Base-by-base conservation (phyloP, 1,140 invertebrate species). In the Euborellia annulipes region DNA sequence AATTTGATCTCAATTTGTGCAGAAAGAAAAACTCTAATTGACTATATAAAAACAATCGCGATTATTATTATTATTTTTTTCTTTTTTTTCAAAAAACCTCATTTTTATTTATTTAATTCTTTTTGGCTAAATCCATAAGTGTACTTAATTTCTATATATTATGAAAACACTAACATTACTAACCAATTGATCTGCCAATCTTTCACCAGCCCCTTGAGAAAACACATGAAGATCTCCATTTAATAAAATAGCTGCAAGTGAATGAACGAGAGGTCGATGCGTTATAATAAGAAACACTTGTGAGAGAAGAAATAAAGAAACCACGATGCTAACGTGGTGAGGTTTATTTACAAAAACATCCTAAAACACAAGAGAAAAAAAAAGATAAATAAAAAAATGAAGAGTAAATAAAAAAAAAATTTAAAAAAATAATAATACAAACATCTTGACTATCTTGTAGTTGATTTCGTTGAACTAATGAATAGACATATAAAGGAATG, bases 241-340 rank as follows among this genome's bases (percentile, higher is more conserved):
- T 1, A 96, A 64, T 54, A 96, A 84, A 23, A 93, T 85, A 66
- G 85, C 81, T 21, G 89, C 87, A 45, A 97, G 60, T 1, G 83
- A 79, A 55, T 85, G 80, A 8, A 96, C 86, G 42, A 97, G 70
- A 2, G 90, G 87, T 7, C 76, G 73, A 59, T 95, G 85, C 1
- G 81, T 83, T 44, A 95, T 78, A 47, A 97, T 95, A 22, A 96
- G 67, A 67, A 95, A 96, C n/a, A 96, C 88, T 78, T 96, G 85
- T 3, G 91, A 94, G 34, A 96, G 63, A 34, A 97, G 65, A 68
- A 92, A 97, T 37, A 97, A 66, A 1, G 90, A 76, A 0, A 96
- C 86, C 2, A 94, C 85, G 45, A 83, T 82, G 47, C 88, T 91
- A 0, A 91, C 79, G 51, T 76, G 73, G 51, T 76, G 73, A 13